Base-by-base conservation (phyloP, 2,113 vertebrate species). In the Anguilla japonica region DNA sequence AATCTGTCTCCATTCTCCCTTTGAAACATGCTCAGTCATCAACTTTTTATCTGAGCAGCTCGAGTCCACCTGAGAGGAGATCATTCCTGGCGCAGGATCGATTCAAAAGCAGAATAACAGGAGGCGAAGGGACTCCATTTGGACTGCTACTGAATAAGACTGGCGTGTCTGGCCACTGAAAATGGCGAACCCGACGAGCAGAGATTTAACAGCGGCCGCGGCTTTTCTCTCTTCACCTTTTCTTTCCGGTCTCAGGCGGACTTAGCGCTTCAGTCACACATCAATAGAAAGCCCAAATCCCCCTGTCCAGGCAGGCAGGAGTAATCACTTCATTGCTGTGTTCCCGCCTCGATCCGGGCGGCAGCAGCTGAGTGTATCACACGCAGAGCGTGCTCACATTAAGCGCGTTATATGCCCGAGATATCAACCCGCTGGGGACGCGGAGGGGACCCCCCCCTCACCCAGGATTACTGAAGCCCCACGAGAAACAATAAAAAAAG, bases 381-480 rank as follows among this genome's bases (percentile, higher is more conserved):
- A 82, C 39, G 50, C 82, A 34, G 89, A 90, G 85, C 90, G 83
- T 86, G 87, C 86, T 78, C 91, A 85, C 84, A 89, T 80, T 89
- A 83, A 90, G 83, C 84, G 85, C 88, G 89, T 91, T 88, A 87
- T 86, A 90, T 92, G 92, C 43, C 20, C 78, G 85, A 89, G 91
- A 91, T 89, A 89, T 84, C 88, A 82, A 84, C 86, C 85, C 50
- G 56, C 63, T 40, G 83, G 41, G 60, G 53, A 67, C 56, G 88
- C 85, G 89, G 84, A 91, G 90, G 90, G 88, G 88, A 87, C 91
- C 88, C 83, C 90, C 67, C 2, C 60, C 13, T 79, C 75, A 83
- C 83, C 88, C 79, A 79, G 87, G 20, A 86, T 87, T 83, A 84
- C 85, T 87, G 63, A 41, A 41, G 81, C 71, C 78, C 84, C 90